A percentile compares a stretch with the other conserved stretches of the same genome.
These are phyloP conservation scores for Suricata suricatta DNA, from an alignment of 2,113 vertebrate genomes.

Conservation along the genomic window DNA sequence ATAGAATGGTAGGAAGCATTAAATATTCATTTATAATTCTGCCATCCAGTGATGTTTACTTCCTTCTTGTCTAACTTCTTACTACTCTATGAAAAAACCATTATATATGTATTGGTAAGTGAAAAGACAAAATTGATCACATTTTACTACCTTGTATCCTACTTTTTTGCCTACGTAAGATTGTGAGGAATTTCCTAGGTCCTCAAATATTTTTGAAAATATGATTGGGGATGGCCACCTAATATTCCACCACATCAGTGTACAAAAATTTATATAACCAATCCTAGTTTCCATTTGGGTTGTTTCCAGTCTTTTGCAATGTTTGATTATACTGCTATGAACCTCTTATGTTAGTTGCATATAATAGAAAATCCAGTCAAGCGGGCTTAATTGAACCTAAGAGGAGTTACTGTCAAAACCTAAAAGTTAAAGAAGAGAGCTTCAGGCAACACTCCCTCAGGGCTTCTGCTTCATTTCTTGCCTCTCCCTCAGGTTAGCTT, in stretches of 20 bases:
- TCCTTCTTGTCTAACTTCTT: not conserved
- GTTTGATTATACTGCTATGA: not conserved
- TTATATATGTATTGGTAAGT: not conserved
- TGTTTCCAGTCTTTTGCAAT: not conserved
- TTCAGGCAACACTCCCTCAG: not conserved
- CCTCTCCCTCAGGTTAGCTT: not conserved
- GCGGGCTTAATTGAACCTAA: not conserved
- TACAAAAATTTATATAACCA: not conserved
- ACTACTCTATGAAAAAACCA: not conserved
- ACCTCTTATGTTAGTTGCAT: not conserved
- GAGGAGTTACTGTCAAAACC: not conserved
- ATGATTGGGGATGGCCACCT: not conserved
- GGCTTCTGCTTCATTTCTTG: not conserved
- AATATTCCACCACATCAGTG: not conserved
- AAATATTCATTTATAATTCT: not conserved
- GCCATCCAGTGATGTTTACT: not conserved
- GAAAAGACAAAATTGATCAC: not conserved
- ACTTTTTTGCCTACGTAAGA: not conserved
- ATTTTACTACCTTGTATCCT: not conserved
- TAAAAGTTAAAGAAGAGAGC: not conserved
- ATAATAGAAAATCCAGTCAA: not conserved
- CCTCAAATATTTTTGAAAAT: conserved; percentile 20
- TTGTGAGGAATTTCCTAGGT: not conserved
- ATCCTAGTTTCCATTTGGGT: not conserved
- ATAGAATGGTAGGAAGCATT: conserved; percentile 5